phyloP scores from a whole-genome alignment of 2,888 invertebrate genomes.

The Synergus umbraculus region DNA sequence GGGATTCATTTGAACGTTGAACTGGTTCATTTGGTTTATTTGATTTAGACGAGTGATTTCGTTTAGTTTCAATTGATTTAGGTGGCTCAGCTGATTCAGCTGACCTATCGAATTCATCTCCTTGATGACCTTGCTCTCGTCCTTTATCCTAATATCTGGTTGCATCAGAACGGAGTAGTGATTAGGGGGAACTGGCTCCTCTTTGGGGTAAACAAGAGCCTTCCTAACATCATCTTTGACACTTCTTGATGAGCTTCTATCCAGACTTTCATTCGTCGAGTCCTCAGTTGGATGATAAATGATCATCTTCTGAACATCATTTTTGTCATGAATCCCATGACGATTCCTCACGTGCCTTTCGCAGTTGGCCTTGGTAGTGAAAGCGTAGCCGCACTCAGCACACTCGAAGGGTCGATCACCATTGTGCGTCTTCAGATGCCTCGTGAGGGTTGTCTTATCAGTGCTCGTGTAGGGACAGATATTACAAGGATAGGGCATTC shows the following conservation, averaged over 20 bases:
- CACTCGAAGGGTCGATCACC: conserved; percentile 97
- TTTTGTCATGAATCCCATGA: conserved; percentile 90
- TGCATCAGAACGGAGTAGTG: conserved; percentile 57
- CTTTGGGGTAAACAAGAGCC: conserved; percentile 64
- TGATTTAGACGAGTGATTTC: not conserved
- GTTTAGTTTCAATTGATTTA: conserved; percentile 1
- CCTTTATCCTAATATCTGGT: conserved; percentile 61
- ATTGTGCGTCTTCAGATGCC: conserved; percentile 96
- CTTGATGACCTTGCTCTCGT: conserved; percentile 43
- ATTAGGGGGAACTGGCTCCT: conserved; percentile 59
- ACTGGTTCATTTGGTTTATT: not conserved
- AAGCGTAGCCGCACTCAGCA: conserved; percentile 96
- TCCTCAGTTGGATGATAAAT: conserved; percentile 93
- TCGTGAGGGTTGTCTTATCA: conserved; percentile 93
- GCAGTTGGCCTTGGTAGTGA: conserved; percentile 98
- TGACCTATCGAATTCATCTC: not conserved
- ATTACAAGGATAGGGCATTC: conserved; percentile 93
- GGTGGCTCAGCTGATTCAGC: not conserved
- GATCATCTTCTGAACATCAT: conserved; percentile 92
- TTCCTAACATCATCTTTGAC: conserved; percentile 70
- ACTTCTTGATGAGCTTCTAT: conserved; percentile 58
- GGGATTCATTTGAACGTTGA: conserved; percentile 42
- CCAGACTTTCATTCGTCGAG: conserved; percentile 83
- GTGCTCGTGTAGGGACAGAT: conserved; percentile 94
- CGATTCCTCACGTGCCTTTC: conserved; percentile 95